Evolutionary conservation across 2,113 vertebrate genomes (phyloP), one percentile per base, ranked within the genome.

Genomic region (Phalacrocorax aristotelis): DNA sequence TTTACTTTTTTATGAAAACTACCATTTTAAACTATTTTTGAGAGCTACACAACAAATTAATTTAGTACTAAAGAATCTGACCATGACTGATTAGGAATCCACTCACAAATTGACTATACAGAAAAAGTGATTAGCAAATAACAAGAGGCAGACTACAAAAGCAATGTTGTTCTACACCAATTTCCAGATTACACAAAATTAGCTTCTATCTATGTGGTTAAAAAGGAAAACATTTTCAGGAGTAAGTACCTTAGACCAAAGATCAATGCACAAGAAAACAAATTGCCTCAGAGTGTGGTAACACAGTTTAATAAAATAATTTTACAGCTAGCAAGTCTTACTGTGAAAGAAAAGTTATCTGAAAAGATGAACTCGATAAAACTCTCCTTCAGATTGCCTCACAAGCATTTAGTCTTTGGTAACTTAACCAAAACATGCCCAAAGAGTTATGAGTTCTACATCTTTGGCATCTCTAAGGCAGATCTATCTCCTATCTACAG

Each of bases 331-430:
- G 65, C 65, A 82, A 91, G 62, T 52, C 91, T 42, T 27, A 65
- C 76, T 82, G 57, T n/a, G 65, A 87, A 89, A 89, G 48, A 93
- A 74, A 60, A 84, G 72, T 46, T 13, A 93, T 76, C 75, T 64
- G 32, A 91, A 71, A 86, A 89, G 77, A 92, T 84, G 65, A 92
- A 92, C 83, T 95, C 79, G 89, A 95, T 95, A 84, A 93, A 81
- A 68, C 34, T 52, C 36, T 61, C 65, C 60, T 87, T 84, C 72
- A 76, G 77, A 83, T 83, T 92, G 40, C 90, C 82, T 95, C 89
- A 88, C 49, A 58, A 82, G n/a, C 16, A 49, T 30, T 83, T 66
- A 62, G 5, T 85, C 91, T 94, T 94, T 23, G 36, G 40, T 66
- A 58, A 62, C 42, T 87, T 89, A 82, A 87, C 46, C 74, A 95